Conservation (phyloP, 1,140 invertebrate genomes). For the Antheraea mylitta region DNA sequence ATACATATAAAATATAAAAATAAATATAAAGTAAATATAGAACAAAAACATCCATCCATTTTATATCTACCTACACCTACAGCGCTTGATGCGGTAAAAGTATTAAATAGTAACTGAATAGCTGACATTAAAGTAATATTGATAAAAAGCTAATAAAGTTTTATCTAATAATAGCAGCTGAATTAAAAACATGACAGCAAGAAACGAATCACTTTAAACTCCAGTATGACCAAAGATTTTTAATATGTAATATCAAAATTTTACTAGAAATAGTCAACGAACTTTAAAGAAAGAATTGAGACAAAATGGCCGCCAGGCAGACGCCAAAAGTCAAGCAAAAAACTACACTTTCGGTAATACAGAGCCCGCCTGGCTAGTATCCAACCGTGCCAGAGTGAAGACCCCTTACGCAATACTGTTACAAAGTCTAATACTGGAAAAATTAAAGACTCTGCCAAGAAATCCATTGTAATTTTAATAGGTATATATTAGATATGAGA, state of each 20-base stretch:
- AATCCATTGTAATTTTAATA: not conserved
- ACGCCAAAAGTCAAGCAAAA: constrained; percentile 32
- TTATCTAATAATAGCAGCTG: too few species aligned
- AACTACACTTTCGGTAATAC: constrained; percentile 29
- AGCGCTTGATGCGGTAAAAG: too few species aligned
- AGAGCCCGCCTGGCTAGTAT: constrained; percentile 30
- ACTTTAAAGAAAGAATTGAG: constrained; percentile 22
- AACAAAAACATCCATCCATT: too few species aligned
- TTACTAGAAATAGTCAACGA: constrained; percentile 39
- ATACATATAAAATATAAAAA: too few species aligned
- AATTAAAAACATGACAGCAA: too few species aligned
- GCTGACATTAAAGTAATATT: too few species aligned
- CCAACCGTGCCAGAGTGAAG: constrained; percentile 40
- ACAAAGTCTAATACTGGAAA: constrained; percentile 3
- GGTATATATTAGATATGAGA: not conserved
- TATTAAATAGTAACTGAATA: too few species aligned
- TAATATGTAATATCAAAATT: not conserved
- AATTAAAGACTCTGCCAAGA: not conserved
- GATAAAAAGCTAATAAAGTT: too few species aligned
- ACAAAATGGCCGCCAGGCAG: constrained; percentile 48
- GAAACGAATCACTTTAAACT: too few species aligned
- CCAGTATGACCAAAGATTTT: not conserved
- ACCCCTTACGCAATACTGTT: constrained; percentile 25
- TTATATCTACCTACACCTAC: too few species aligned
- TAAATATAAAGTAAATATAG: too few species aligned